Evolutionary conservation across 2,888 invertebrate genomes (phyloP).

Genomic region (Philopedon plagiatum): DNA sequence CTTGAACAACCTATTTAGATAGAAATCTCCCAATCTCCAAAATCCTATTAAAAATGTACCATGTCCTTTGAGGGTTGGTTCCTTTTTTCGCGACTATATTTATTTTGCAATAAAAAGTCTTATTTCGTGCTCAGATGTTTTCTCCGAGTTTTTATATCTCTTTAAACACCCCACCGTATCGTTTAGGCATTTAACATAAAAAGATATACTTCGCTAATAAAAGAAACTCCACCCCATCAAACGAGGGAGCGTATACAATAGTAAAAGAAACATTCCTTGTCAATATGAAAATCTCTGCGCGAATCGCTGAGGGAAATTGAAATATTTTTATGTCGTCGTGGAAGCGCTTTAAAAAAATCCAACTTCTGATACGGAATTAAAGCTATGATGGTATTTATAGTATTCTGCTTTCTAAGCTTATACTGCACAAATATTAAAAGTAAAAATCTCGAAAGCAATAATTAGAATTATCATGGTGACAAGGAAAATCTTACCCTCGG

Average conservation of each 20-base stretch:
- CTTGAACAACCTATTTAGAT: neutral
- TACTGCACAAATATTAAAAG: no score
- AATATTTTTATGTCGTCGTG: constrained; percentile 44
- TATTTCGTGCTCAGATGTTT: constrained; percentile 10
- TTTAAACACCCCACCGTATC: constrained; percentile 12
- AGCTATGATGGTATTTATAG: no score
- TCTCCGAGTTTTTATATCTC: constrained; percentile 7
- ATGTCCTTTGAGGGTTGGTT: neutral
- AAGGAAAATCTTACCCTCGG: no score
- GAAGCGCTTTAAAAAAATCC: neutral
- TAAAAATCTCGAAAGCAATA: no score
- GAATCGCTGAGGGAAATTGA: constrained; percentile 38
- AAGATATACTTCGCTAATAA: constrained; percentile 8
- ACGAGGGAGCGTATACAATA: constrained; percentile 1
- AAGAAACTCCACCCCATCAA: neutral
- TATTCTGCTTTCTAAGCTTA: no score
- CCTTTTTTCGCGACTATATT: constrained; percentile 4
- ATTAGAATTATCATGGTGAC: no score
- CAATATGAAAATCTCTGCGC: constrained; percentile 34
- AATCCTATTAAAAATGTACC: neutral
- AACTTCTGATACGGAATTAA: neutral
- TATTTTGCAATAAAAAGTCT: neutral
- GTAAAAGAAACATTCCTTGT: constrained; percentile 17
- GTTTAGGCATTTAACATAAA: constrained; percentile 18
- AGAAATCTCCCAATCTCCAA: neutral